Conservation (phyloP, 2,113 vertebrate genomes). For the Tetrao urogallus region DNA sequence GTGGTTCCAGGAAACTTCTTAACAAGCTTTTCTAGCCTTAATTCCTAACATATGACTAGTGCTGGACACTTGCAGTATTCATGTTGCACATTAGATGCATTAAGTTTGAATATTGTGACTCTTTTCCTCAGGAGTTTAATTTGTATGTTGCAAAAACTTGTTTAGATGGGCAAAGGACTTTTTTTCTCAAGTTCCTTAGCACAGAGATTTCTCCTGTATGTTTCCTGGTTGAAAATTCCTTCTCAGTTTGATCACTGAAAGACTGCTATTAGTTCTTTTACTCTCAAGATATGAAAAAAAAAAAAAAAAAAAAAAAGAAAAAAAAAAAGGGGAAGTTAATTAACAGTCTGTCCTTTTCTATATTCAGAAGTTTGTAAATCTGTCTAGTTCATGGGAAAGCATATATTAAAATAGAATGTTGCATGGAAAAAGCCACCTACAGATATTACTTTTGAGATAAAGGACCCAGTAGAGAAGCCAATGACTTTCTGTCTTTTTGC, state of each 20-base stretch:
- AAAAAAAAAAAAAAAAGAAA: background rate
- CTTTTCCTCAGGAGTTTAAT: background rate
- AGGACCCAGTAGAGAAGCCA: background rate
- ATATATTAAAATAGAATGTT: constrained; percentile 39
- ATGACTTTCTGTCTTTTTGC: constrained; percentile 19
- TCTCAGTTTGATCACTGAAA: background rate
- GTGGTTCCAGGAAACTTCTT: background rate
- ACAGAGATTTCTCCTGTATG: background rate
- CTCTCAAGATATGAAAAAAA: background rate
- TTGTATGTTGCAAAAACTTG: background rate
- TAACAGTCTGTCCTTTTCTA: constrained; percentile 31
- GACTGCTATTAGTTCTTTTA: background rate
- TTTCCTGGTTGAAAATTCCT: background rate
- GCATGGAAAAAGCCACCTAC: constrained; percentile 25
- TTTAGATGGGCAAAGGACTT: background rate
- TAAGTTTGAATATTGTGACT: background rate
- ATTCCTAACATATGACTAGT: background rate
- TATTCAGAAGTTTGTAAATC: constrained; percentile 37
- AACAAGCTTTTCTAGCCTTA: background rate
- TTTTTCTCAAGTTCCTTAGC: background rate
- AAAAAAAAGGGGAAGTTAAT: background rate
- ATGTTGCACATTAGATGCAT: fast-evolving
- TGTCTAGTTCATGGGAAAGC: constrained; percentile 23
- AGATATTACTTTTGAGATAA: constrained; percentile 39
- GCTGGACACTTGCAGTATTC: background rate